phyloP scores from a whole-genome alignment of 64 coral and sea anemone species.

The Trachythela sp. region DNA sequence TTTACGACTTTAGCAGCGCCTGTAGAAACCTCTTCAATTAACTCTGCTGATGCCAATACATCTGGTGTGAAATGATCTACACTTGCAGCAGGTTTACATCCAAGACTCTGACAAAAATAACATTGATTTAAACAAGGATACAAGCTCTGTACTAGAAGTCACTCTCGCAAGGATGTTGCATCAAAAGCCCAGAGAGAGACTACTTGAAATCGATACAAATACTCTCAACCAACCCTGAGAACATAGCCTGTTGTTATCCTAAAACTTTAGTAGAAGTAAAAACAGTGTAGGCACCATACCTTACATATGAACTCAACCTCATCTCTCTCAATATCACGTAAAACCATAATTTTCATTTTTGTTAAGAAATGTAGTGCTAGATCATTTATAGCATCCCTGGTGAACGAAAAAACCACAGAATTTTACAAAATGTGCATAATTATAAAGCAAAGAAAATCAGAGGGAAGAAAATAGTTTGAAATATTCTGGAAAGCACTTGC shows the following conservation, averaged over 20 bases:
- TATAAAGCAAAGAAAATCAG: neutral
- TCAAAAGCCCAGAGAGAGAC: too few relatives aligned
- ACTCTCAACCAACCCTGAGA: too few relatives aligned
- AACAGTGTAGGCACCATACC: constrained; percentile 40
- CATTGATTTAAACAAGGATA: too few relatives aligned
- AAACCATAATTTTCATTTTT: constrained; percentile 99
- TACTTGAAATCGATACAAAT: too few relatives aligned
- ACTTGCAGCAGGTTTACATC: constrained; percentile 94
- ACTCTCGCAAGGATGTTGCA: too few relatives aligned
- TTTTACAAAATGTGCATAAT: neutral
- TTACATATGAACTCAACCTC: constrained; percentile 99
- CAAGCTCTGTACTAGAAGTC: too few relatives aligned
- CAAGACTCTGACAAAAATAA: constrained; percentile 70
- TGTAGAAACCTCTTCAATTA: constrained; percentile 78
- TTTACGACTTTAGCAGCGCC: constrained; percentile 98
- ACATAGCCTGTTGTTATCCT: neutral
- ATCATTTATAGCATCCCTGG: constrained; percentile 95
- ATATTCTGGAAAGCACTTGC: neutral
- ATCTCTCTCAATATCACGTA: constrained; percentile 91
- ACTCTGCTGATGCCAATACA: constrained; percentile 83
- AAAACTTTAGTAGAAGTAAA: neutral
- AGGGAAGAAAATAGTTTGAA: neutral
- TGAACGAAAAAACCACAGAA: constrained; percentile 12
- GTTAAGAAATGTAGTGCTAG: constrained; percentile 89
- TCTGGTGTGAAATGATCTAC: constrained; percentile 98